Base-by-base conservation (phyloP, 2,888 invertebrate species). In the Acrobasis suavella region DNA sequence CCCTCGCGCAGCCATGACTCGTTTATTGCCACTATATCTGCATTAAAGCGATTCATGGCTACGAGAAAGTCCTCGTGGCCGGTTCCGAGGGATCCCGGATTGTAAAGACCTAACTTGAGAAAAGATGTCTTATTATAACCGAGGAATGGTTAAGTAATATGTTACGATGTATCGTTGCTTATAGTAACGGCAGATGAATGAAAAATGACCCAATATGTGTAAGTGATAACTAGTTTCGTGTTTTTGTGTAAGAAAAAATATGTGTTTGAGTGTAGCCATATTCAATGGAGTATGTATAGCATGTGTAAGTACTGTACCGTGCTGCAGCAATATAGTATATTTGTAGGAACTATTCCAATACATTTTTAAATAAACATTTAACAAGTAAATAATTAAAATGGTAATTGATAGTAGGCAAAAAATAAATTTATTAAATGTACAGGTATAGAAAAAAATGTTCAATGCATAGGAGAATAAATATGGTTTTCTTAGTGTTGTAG, bases 121-220 rank as follows among this genome's bases (percentile, higher is more conserved):
- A 56, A 56, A 16, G 42, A 42, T 17, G 56, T 56, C 42, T 56
- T 56, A 56, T 14, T 39, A 56, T 39, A 56, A 42, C 50, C 50
- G 50, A 50, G 16, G 50, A 50, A n/a, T n/a, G 14, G 16, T 50
- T 50, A 50, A 50, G 16, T 14, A 3, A 50, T 50, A 50, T 50
- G 5, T 50, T 50, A 14, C 16, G 50, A 15, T 16, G 3, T 22
- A 22, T 22, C 3, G 2, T 22, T 22, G 22, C 8, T 7, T 7
- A n/a, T 1, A 50, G 14, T 7, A 50, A 50, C 10, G n/a, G 15
- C 50, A 50, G 14, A 50, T 2, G 22, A 22, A 22, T 50, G n/a
- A 1, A n/a, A 50, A 8, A 50, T 14, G 50, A 50, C 50, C 16
- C 14, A 50, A 9, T 50, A 9, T 50, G n/a, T 50, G 16, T 50